phyloP scores from a whole-genome alignment of 2,888 invertebrate species.

The Drosophila paucipuncta region DNA sequence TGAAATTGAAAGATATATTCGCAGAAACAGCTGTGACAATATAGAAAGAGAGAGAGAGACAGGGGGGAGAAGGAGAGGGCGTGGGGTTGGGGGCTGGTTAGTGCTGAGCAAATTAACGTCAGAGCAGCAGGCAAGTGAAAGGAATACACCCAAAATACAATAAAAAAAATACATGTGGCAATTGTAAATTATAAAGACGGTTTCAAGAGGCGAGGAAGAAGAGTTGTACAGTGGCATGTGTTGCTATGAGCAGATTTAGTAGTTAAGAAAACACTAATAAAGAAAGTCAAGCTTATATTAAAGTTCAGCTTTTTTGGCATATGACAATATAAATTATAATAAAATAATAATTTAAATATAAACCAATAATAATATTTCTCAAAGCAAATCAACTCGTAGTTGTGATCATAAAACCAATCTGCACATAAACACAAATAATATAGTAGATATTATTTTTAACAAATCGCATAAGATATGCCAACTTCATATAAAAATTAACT shows the following conservation, averaged over 20 bases:
- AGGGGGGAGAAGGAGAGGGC: background rate
- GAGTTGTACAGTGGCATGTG: background rate
- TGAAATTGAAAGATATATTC: background rate
- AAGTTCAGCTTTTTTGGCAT: background rate
- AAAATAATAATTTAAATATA: too few species aligned
- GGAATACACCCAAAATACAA: constrained; percentile 6
- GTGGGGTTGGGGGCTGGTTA: background rate
- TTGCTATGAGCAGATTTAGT: background rate
- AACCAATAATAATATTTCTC: too few species aligned
- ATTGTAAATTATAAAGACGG: constrained; percentile 2
- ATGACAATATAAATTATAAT: background rate
- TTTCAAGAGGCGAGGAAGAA: background rate
- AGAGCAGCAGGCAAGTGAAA: constrained; percentile 14
- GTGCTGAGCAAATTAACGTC: constrained; percentile 52
- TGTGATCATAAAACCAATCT: too few species aligned
- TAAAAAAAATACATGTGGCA: constrained; percentile 37
- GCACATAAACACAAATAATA: too few species aligned
- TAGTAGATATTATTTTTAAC: background rate
- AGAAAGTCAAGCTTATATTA: background rate
- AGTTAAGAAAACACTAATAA: background rate
- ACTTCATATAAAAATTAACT: background rate
- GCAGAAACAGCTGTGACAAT: constrained; percentile 62
- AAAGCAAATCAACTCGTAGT: too few species aligned
- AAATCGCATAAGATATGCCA: background rate
- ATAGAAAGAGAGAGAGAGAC: background rate